phyloP scores from a whole-genome alignment of 2,113 vertebrate species.

The Scalopus aquaticus region DNA sequence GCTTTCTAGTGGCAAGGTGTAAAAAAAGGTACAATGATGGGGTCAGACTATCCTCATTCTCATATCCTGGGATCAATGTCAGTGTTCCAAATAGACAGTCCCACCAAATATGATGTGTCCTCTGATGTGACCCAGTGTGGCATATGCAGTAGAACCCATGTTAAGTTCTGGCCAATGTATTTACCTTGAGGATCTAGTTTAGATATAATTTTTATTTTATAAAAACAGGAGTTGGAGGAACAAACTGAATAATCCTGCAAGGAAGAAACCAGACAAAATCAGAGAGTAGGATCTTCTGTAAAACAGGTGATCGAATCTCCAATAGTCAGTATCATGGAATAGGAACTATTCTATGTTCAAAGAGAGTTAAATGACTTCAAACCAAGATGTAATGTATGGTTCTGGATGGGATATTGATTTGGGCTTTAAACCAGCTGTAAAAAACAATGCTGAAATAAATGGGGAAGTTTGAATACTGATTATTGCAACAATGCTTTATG shows the following conservation, averaged over 20 bases:
- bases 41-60: not conserved
- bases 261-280: not conserved
- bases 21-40: not conserved
- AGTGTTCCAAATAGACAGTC: not conserved
- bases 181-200: not conserved
- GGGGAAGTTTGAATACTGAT: too few species aligned
- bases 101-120: not conserved
- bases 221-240: not conserved
- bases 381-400: not conserved
- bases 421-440: not conserved
- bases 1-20: not conserved
- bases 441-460: constrained; percentile 29
- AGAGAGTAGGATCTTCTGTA: not conserved
- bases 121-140: not conserved
- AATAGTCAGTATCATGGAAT: not conserved
- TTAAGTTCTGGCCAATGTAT: not conserved
- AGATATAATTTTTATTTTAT: constrained; percentile 16
- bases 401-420: not conserved
- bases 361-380: not conserved
- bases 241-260: not conserved
- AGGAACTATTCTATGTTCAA: not conserved
- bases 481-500: too few species aligned
- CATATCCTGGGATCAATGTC: not conserved
- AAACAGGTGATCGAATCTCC: not conserved
- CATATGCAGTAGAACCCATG: not conserved